phyloP scores from a whole-genome alignment of 2,113 vertebrate species.

The Psilopsiagon aymara region DNA sequence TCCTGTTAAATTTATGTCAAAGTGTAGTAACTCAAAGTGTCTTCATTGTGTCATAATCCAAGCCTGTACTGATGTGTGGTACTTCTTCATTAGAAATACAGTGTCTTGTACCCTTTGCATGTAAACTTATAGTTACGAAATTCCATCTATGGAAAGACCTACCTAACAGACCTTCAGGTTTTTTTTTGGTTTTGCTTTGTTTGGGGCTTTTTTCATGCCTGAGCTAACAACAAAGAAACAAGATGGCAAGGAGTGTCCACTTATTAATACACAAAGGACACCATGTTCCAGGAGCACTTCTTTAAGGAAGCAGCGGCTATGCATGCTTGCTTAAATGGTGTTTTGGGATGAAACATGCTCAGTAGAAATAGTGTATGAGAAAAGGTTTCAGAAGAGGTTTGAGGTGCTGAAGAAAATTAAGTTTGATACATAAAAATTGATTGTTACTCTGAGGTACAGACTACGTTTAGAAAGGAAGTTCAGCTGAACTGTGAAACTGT shows the following conservation, averaged over 20 bases:
- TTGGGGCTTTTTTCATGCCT: neutral
- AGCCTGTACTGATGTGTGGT: accelerated
- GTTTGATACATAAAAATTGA: neutral
- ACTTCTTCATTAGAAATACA: neutral
- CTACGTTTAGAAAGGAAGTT: neutral
- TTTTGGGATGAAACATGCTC: neutral
- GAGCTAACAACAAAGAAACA: neutral
- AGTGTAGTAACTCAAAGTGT: neutral
- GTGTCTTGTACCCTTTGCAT: neutral
- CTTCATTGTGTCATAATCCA: neutral
- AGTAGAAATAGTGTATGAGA: neutral
- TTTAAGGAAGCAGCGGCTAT: neutral
- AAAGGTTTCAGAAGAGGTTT: neutral
- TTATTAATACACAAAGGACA: neutral
- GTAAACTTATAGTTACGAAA: neutral
- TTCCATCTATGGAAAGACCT: neutral
- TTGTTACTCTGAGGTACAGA: neutral
- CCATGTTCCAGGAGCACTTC: neutral
- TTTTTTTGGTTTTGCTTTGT: neutral
- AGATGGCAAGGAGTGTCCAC: neutral
- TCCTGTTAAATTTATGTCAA: neutral
- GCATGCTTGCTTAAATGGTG: neutral
- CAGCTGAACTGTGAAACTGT: neutral
- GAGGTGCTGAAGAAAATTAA: neutral
- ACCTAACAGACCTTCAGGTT: neutral